Evolutionary conservation across 2,113 vertebrate species (phyloP), one percentile per base, ranked within the genome.

Genomic region (Synodontis membranacea): DNA sequence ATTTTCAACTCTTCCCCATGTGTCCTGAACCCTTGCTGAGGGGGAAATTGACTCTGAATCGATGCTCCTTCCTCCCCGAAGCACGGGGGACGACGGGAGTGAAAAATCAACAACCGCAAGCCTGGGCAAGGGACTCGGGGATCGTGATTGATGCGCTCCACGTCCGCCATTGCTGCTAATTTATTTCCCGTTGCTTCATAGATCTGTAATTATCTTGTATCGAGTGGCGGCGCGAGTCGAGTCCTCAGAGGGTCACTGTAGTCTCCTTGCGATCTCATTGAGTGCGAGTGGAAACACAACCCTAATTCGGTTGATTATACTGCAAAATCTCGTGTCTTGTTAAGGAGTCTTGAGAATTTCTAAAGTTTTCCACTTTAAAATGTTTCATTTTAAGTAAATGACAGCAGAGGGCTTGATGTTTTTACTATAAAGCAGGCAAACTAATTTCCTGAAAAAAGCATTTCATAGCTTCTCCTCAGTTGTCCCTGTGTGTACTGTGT

Each of bases 151-250:
- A 92, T 91, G 88, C n/a, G 62, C 86, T 83, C 80, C 87, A 37
- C 78, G 82, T 84, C 85, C 79, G 34, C 82, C 74, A 48, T 82
- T 42, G 23, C 85, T 75, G 81, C 86, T 92, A 89, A 90, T 90
- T 90, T 88, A 85, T 89, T 85, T 89, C 89, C 85, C 54, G 37
- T 64, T 89, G 84, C 86, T 87, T 85, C 83, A 87, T 86, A 86
- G 88, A 90, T 90, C 89, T 86, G 86, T 91, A 90, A 91, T 92
- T 90, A 90, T 90, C 88, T 90, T 9, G 46, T 81, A 92, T 90
- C 48, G 90, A 89, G 88, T 86, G 68, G 56, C 50, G 52, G 34
- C 64, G 62, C 70, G 56, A 66, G 79, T 60, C 82, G 83, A 85
- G 76, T 81, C 50, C 50, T 85, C 62, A 8, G 14, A 58, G 15